These are phyloP conservation scores for Pherbina coryleti DNA, from an alignment of 2,888 invertebrate species.

Conservation along the genomic window DNA sequence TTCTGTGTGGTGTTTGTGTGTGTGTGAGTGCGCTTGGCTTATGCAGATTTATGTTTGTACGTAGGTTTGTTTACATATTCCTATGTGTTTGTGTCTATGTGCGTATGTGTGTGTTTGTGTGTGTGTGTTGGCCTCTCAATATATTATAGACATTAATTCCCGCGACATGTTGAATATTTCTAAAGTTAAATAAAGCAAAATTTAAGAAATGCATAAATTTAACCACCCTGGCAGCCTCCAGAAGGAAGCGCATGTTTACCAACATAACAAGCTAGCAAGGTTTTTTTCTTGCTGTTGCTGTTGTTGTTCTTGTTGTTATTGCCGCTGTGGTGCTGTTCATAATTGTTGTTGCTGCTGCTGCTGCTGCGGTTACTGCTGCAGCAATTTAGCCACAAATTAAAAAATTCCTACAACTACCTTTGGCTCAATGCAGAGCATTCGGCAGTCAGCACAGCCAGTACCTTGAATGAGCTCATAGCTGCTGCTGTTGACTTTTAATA, in stretches of 20 bases:
- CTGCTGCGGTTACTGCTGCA: slow-evolving; percentile 3
- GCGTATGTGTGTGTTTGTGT: neutral
- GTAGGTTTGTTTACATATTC: no score
- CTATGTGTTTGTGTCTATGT: neutral
- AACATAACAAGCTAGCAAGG: neutral
- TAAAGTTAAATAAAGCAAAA: neutral
- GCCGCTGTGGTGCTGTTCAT: neutral
- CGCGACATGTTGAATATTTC: neutral
- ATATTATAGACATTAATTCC: neutral
- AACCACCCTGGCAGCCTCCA: neutral
- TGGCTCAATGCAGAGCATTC: neutral
- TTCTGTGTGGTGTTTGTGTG: neutral
- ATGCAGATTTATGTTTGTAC: neutral
- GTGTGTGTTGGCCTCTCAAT: neutral
- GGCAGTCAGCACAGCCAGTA: no score
- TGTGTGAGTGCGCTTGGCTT: neutral
- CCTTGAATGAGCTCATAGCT: neutral
- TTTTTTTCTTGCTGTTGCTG: neutral
- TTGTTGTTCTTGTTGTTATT: neutral
- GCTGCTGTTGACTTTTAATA: slow-evolving; percentile 5
- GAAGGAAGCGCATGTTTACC: no score
- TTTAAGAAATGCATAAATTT: neutral
- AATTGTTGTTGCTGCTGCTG: neutral
- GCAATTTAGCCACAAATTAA: neutral
- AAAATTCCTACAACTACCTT: neutral